Conservation (phyloP, 2,797 vertebrate species). For the Platyrinchus mystaceus region DNA sequence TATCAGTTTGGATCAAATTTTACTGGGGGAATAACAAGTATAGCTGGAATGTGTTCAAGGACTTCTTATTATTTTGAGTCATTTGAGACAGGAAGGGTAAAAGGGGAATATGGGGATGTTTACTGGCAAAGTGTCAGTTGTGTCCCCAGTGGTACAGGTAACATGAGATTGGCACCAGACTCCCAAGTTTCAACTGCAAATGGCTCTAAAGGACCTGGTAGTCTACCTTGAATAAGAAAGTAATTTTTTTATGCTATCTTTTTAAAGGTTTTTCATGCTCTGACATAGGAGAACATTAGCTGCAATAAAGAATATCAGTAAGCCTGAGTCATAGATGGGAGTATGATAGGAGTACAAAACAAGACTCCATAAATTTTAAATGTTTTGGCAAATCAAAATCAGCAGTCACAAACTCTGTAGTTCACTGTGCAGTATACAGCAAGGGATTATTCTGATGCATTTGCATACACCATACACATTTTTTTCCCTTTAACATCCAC, state of each 20-base stretch:
- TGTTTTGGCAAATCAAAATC: neutral
- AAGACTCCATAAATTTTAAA: neutral
- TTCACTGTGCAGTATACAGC: neutral
- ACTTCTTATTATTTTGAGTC: neutral
- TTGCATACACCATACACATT: neutral
- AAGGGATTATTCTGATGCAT: neutral
- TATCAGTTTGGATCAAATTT: neutral
- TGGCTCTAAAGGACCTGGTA: neutral
- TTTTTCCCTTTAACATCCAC: neutral
- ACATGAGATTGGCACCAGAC: neutral
- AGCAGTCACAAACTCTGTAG: neutral
- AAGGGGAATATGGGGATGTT: neutral
- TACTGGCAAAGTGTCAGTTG: neutral
- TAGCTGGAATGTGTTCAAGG: neutral
- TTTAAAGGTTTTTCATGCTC: neutral
- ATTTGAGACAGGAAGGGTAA: neutral
- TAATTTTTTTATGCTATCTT: neutral
- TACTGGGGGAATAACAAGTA: neutral
- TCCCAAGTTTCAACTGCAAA: neutral
- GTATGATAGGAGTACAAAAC: neutral
- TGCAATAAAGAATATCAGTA: neutral
- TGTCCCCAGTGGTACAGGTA: neutral
- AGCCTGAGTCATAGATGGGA: neutral
- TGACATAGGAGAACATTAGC: neutral
- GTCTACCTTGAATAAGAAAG: neutral